These are phyloP conservation scores for Peromyscus melanophrys DNA, from an alignment of 2,797 vertebrate genomes.

Conservation along the genomic window DNA sequence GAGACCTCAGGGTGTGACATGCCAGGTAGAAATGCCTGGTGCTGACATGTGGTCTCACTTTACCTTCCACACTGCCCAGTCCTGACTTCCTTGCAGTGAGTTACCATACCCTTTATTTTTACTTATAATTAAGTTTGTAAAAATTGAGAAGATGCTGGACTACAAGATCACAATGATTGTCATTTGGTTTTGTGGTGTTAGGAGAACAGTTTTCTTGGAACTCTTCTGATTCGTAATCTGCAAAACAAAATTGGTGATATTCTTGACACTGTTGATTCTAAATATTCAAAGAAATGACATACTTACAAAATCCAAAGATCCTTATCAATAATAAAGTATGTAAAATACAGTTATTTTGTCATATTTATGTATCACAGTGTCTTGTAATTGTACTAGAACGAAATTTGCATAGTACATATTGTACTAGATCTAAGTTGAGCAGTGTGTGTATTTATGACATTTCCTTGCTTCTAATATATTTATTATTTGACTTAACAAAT, in stretches of 20 bases:
- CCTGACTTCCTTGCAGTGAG: neutral
- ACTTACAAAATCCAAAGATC: neutral
- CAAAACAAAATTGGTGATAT: neutral
- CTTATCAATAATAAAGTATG: neutral
- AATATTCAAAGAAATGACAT: neutral
- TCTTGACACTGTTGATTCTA: neutral
- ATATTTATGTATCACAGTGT: neutral
- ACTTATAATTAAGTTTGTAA: neutral
- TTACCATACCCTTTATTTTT: neutral
- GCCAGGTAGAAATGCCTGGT: no score
- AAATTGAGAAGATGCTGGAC: neutral
- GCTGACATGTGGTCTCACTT: neutral
- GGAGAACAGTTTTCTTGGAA: neutral
- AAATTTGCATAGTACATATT: neutral
- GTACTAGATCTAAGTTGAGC: no score
- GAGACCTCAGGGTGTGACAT: no score
- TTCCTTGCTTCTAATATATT: neutral
- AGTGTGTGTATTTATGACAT: neutral
- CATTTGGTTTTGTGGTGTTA: neutral
- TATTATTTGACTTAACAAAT: neutral
- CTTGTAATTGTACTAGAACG: neutral
- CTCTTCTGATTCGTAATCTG: neutral
- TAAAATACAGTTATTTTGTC: neutral
- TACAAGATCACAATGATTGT: no score
- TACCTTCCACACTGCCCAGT: neutral